A percentile compares a stretch with the other conserved stretches of the same genome.
These are phyloP conservation scores for Rhagonycha lutea DNA, from an alignment of 2,888 invertebrate genomes.

Conservation along the genomic window DNA sequence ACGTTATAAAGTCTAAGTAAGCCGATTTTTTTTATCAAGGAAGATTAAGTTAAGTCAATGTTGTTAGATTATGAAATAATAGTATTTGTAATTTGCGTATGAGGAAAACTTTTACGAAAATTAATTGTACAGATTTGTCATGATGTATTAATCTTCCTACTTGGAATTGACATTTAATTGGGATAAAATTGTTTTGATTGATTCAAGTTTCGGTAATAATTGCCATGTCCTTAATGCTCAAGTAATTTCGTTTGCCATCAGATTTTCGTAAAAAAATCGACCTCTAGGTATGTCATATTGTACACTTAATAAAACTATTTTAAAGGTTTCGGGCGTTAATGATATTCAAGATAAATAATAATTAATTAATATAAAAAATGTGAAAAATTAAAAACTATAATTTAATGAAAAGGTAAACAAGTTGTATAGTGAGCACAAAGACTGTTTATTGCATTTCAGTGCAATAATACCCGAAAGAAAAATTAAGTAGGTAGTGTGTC, in stretches of 20 bases:
- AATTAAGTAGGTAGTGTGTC: conserved; percentile 25
- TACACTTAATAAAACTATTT: no score
- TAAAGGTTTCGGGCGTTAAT: background rate
- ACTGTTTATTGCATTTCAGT: conserved; percentile 21
- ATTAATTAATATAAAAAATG: background rate
- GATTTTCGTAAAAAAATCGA: no score
- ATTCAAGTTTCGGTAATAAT: no score
- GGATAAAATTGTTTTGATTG: no score
- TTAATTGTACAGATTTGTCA: no score
- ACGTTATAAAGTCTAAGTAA: conserved; percentile 2
- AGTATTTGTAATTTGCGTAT: background rate
- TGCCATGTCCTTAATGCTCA: no score
- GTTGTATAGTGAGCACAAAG: conserved; percentile 14
- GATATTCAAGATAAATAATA: background rate
- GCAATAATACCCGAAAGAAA: conserved; percentile 17
- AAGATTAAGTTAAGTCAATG: conserved; percentile 11
- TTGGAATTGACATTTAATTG: no score
- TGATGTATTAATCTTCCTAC: no score
- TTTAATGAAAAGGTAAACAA: conserved; percentile 5
- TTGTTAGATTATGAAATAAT: background rate
- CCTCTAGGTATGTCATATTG: no score
- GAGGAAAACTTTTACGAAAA: no score
- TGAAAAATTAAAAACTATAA: background rate
- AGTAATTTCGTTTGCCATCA: no score
- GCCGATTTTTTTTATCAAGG: background rate